Percentiles rank a stretch among this genome's conserved stretches.
Conservation (phyloP, 1,140 invertebrate species). For the Drosophila pandora region DNA sequence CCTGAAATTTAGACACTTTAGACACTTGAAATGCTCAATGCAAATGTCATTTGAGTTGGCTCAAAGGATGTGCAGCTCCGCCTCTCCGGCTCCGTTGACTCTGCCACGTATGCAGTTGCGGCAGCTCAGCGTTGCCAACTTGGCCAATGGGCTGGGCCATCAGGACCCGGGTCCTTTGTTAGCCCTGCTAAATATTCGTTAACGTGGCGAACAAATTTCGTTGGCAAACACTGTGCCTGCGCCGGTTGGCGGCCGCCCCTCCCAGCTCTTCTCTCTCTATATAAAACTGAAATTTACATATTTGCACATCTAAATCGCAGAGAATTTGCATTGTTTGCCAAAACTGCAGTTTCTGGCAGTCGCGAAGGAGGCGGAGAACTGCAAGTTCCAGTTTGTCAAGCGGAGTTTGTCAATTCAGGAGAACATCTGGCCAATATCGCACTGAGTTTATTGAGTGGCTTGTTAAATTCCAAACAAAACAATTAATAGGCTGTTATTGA, state of each 20-base stretch:
- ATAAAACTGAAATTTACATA: slow-evolving; percentile 67
- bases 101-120: slow-evolving; percentile 49
- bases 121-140: slow-evolving; percentile 56
- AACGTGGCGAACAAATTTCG: slow-evolving; percentile 75
- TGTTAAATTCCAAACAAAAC: too few species aligned
- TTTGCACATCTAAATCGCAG: slow-evolving; percentile 48
- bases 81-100: slow-evolving; percentile 43
- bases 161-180: slow-evolving; percentile 52
- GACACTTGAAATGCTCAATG: slow-evolving; percentile 60
- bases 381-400: slow-evolving; percentile 26
- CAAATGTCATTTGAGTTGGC: slow-evolving; percentile 54
- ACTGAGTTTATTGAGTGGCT: too few species aligned
- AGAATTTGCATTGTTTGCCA: slow-evolving; percentile 47
- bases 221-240: slow-evolving; percentile 64
- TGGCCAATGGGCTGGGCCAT: slow-evolving; percentile 63
- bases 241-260: slow-evolving; percentile 13
- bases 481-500: too few species aligned
- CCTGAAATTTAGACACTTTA: slow-evolving; percentile 44
- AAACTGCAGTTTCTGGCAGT: slow-evolving; percentile 13
- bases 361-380: not conserved
- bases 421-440: not conserved
- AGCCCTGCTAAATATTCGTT: slow-evolving; percentile 73
- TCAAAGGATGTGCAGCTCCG: not conserved
- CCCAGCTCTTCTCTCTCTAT: slow-evolving; percentile 22
- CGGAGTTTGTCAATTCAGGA: not conserved